These are phyloP conservation scores for Bombyx mori DNA, from an alignment of 1,140 invertebrate genomes.

Conservation along the genomic window ASM3026992v2 NC_085112.1:7487501-7488000, in stretches of 20 bases:
- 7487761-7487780: too few relatives aligned
- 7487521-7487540: constrained; percentile 61
- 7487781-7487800: too few relatives aligned
- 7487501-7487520: constrained; percentile 50
- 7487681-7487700: too few relatives aligned
- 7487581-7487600: too few relatives aligned
- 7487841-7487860: constrained; percentile 3
- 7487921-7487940: constrained; percentile 18
- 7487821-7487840: background rate
- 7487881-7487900: constrained; percentile 17
- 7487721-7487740: too few relatives aligned
- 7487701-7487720: too few relatives aligned
- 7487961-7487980: constrained; percentile 3
- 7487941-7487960: constrained; percentile 10
- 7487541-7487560: constrained; percentile 59
- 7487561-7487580: constrained; percentile 38
- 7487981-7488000: background rate
- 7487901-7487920: constrained; percentile 17
- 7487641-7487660: too few relatives aligned
- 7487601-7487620: too few relatives aligned
- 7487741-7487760: too few relatives aligned
- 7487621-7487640: too few relatives aligned
- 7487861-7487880: constrained; percentile 11
- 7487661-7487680: too few relatives aligned
- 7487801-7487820: too few relatives aligned